These are phyloP conservation scores for Probosciger aterrimus DNA, from an alignment of 2,113 vertebrate species.

Conservation along the genomic window DNA sequence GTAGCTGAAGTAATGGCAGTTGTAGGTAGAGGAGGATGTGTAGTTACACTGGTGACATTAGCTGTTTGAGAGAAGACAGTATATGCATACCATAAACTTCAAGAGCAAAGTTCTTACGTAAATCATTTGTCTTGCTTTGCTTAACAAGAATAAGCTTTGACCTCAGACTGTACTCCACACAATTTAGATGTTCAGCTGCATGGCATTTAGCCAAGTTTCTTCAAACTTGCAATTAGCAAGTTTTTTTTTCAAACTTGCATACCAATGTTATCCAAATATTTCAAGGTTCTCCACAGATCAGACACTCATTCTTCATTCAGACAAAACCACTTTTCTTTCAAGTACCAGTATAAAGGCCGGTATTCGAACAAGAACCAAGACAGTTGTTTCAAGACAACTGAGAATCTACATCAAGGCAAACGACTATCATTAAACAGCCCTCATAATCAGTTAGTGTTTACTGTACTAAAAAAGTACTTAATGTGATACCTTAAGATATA, in stretches of 20 bases:
- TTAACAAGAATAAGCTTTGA: background rate
- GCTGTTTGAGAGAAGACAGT: slow-evolving; percentile 44
- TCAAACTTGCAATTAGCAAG: background rate
- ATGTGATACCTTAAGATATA: background rate
- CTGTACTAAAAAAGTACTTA: background rate
- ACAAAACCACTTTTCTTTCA: background rate
- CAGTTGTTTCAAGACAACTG: background rate
- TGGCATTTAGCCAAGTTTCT: background rate
- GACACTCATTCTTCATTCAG: background rate
- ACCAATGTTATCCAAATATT: background rate
- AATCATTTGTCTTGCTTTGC: background rate
- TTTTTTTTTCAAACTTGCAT: background rate
- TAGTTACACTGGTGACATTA: slow-evolving; percentile 14
- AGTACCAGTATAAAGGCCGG: background rate
- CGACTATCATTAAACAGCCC: background rate
- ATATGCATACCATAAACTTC: background rate
- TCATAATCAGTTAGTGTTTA: background rate
- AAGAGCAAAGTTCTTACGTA: background rate
- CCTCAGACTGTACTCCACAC: background rate
- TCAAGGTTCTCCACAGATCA: background rate
- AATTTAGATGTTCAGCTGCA: background rate
- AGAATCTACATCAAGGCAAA: background rate
- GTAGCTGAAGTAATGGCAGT: background rate
- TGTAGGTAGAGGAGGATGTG: background rate
- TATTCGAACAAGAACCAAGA: background rate